Conservation (phyloP, 2,113 vertebrate species). For the Sterrhoptilus dennistouni region DNA sequence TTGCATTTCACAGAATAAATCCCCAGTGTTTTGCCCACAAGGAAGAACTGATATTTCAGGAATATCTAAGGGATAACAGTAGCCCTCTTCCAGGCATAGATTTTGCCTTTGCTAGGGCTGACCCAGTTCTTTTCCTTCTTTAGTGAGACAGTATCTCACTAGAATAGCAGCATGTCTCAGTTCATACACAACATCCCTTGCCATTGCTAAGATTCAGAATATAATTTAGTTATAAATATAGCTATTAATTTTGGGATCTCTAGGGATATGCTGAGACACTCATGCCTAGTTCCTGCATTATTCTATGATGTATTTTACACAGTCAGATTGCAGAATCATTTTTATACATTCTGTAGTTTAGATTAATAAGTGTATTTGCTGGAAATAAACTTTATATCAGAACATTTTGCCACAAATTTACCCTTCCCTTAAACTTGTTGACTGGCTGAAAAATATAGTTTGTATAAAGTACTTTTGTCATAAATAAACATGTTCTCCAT, state of each 20-base stretch:
- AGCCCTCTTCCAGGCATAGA: background rate
- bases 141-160: background rate
- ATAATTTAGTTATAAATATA: constrained; percentile 18
- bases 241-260: constrained; percentile 7
- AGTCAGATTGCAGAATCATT: background rate
- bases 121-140: constrained; percentile 17
- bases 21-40: background rate
- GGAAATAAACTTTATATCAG: background rate
- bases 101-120: background rate
- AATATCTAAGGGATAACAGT: background rate
- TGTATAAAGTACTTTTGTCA: background rate
- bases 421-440: background rate
- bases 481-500: background rate
- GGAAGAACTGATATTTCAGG: background rate
- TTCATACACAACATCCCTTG: background rate
- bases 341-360: background rate
- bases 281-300: background rate
- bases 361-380: background rate
- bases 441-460: background rate
- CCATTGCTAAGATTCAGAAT: background rate
- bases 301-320: background rate
- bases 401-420: background rate
- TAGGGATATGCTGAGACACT: background rate
- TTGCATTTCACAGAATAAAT: background rate
- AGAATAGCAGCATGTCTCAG: background rate